Evolutionary conservation across 2,888 invertebrate species (phyloP), one percentile per base, ranked within the genome.

Genomic region (Drosophila testacea): DNA sequence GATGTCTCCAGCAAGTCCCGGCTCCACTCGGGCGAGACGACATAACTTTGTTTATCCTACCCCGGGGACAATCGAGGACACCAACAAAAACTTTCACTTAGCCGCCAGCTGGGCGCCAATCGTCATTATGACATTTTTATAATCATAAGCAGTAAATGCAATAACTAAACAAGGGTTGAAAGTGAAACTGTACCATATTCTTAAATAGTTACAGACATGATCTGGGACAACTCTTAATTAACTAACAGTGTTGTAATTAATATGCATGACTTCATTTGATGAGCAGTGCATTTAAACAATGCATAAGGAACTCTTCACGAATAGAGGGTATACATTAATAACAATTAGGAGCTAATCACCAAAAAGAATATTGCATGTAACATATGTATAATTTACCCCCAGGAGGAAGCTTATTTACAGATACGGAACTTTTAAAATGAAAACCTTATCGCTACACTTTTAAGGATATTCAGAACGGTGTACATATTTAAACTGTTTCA

Each of bases 11-110:
- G 41, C 16, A 32, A 55, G 76, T 76, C 72, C 68, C 62, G 79
- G 73, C 81, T 70, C 81, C 81, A 64, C 44, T 62, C 64, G 59
- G 81, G 72, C 81, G 81, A 51, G 77, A 79, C 81, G 56, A 50
- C 48, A 44, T 34, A 65, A 77, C 67, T 70, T 57, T 65, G 66
- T 64, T 65, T 57, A 55, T 62, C 55, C 68, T 42, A 60, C 55
- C 61, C 57, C 27, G 30, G 4, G 10, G 13, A 42, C 52, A 60
- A 10, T 39, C 7, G 60, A 52, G 39, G 32, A 52, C 44, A 52
- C 6, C 36, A 57, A 50, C 30, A 42, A 44, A n/a, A 36, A 36
- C 44, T 50, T 51, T 57, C 36, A 46, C 13, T 46, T 44, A 51
- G 38, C 16, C 65, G 59, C 38, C 65, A 65, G 59, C n/a, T 52